Evolutionary conservation across 2,888 invertebrate species (phyloP).

Genomic region (Caenorhabditis uteleia): DNA sequence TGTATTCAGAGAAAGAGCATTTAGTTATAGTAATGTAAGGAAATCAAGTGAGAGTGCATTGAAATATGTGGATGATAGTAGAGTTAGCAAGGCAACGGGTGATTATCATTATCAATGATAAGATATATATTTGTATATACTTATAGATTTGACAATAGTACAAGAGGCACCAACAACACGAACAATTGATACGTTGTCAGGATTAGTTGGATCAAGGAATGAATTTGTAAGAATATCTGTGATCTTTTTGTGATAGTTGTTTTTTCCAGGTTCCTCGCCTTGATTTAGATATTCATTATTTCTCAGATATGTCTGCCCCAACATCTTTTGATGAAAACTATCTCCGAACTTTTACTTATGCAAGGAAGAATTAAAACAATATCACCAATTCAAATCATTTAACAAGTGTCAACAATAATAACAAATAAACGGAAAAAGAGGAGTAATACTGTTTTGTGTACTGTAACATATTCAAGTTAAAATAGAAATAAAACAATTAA

Average conservation of each 20-base stretch:
- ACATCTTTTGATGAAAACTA: constrained; percentile 48
- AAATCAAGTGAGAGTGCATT: constrained; percentile 49
- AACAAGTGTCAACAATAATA: background rate
- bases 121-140: background rate
- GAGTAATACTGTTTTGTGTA: background rate
- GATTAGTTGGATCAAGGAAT: background rate
- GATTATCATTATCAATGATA: background rate
- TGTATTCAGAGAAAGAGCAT: constrained; percentile 41
- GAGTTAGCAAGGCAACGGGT: constrained; percentile 35
- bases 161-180: constrained; percentile 34
- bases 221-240: background rate
- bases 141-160: constrained; percentile 18
- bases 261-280: constrained; percentile 36
- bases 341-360: constrained; percentile 30
- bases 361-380: constrained; percentile 6
- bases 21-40: constrained; percentile 44
- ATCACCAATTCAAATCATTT: background rate
- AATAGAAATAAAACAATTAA: background rate
- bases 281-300: constrained; percentile 35
- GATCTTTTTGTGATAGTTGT: background rate
- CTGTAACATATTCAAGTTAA: background rate
- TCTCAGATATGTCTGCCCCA: constrained; percentile 39
- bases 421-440: background rate
- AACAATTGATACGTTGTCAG: constrained; percentile 31
- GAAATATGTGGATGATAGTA: constrained; percentile 43